Evolutionary conservation across 2,113 vertebrate species (phyloP).

Genomic region (Oreochromis spilurus): DNA sequence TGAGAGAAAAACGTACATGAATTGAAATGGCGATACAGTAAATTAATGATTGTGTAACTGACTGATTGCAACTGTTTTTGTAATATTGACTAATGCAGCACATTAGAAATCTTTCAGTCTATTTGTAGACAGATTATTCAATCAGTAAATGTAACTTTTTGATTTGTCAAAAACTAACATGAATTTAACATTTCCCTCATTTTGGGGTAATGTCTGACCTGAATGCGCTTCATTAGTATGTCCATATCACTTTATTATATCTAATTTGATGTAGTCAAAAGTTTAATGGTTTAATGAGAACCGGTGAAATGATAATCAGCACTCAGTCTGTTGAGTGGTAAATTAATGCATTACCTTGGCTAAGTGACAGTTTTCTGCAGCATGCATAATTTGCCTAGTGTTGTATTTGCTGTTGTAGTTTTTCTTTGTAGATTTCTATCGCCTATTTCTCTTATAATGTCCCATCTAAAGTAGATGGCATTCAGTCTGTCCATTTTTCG

Average conservation of each 20-base stretch:
- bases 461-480: neutral
- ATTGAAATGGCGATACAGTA: neutral
- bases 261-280: neutral
- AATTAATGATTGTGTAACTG: neutral
- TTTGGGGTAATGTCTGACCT: neutral
- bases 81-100: too few relatives aligned
- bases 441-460: neutral
- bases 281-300: neutral
- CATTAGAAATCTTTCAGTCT: neutral
- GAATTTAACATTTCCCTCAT: neutral
- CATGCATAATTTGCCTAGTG: neutral
- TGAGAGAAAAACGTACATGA: neutral
- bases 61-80: neutral
- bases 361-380: neutral
- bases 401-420: neutral
- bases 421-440: neutral
- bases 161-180: neutral
- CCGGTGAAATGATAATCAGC: neutral
- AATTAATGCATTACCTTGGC: neutral
- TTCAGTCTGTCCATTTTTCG: neutral
- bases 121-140: neutral
- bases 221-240: neutral
- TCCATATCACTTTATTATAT: neutral
- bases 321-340: neutral
- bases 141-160: neutral